Evolutionary conservation across 2,113 vertebrate species (phyloP).

Genomic region (Andinoacara biseriatus): DNA sequence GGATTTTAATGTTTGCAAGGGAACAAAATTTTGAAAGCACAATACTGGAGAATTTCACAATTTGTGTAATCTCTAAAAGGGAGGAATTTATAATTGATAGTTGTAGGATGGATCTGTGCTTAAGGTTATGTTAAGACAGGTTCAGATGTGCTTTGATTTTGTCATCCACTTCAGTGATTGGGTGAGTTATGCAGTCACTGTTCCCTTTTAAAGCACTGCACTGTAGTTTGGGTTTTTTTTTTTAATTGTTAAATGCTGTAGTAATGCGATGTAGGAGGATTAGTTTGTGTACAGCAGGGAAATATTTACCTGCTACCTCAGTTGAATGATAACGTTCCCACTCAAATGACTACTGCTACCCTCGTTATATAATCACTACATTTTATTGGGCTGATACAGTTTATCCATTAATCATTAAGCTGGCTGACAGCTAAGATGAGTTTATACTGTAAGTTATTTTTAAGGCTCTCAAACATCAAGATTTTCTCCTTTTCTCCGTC

Average conservation of each 20-base stretch:
- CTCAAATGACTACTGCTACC: not conserved
- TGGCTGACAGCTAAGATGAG: not conserved
- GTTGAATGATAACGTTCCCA: not conserved
- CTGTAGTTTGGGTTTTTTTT: not conserved
- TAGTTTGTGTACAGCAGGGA: not conserved
- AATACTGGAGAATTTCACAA: not conserved
- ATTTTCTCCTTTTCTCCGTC: too few relatives aligned
- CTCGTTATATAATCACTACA: not conserved
- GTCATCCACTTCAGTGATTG: not conserved
- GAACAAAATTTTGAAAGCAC: not conserved
- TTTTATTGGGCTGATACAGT: not conserved
- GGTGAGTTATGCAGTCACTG: not conserved
- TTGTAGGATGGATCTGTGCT: not conserved
- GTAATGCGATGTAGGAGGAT: not conserved
- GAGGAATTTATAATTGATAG: not conserved
- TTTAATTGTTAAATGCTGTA: not conserved
- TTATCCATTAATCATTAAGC: fast-evolving
- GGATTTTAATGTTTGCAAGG: not conserved
- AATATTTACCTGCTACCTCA: not conserved
- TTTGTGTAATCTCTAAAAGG: not conserved
- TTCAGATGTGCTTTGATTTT: not conserved
- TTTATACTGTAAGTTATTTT: not conserved
- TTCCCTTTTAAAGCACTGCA: not conserved
- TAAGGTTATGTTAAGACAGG: not conserved
- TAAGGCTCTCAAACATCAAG: not conserved